Percentiles rank a stretch among this genome's conserved stretches.
These are phyloP conservation scores for Lepilemur septentrionalis DNA, from an alignment of 2,797 vertebrate genomes.

Conservation along the genomic window DNA sequence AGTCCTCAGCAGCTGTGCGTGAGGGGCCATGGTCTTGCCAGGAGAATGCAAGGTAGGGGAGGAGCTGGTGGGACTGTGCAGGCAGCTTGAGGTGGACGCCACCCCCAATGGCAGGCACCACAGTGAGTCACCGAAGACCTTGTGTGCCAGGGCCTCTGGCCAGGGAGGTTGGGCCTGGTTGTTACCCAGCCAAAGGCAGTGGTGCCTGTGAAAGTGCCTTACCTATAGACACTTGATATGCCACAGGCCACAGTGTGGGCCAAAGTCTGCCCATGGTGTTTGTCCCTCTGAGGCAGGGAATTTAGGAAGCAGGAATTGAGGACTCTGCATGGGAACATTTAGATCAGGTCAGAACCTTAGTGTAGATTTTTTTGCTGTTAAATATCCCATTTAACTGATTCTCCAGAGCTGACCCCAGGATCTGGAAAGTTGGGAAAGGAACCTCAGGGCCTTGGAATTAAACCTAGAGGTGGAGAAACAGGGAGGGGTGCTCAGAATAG, in stretches of 20 bases:
- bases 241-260: neutral
- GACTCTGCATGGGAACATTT: neutral
- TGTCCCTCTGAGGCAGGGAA: neutral
- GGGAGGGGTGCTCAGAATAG: neutral
- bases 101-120: fast-evolving
- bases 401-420: neutral
- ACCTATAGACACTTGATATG: neutral
- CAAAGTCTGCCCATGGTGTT: neutral
- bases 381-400: neutral
- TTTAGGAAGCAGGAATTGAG: neutral
- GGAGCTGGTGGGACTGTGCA: neutral
- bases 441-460: neutral
- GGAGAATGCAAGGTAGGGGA: neutral
- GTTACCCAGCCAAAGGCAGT: neutral
- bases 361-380: neutral
- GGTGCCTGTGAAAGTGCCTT: neutral
- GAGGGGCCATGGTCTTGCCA: neutral
- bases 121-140: neutral
- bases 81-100: neutral
- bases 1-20: neutral
- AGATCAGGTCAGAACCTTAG: neutral
- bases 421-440: neutral
- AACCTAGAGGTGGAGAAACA: neutral
- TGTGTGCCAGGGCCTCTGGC: neutral
- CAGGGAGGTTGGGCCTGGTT: neutral